Conservation (phyloP, 2,113 vertebrate genomes). For the Rhinolophus ferrumequinum region DNA sequence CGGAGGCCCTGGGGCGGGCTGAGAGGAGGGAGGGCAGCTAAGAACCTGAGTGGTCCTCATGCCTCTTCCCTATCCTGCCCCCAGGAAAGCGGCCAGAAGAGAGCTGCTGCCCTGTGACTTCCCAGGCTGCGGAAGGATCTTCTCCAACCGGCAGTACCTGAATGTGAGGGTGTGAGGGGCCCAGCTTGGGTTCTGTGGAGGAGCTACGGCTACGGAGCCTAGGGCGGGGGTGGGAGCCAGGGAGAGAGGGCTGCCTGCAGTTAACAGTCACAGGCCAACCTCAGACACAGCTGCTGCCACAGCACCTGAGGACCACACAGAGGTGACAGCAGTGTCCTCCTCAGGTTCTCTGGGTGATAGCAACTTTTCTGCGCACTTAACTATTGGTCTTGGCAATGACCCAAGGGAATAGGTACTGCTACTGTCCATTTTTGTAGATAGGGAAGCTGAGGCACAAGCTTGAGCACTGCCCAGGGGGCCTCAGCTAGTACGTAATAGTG, state of each 20-base stretch:
- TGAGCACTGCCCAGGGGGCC: not conserved
- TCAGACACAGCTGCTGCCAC: too few relatives aligned
- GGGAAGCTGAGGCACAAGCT: not conserved
- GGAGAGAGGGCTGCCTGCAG: not conserved
- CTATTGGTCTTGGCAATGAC: not conserved
- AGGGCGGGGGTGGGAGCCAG: too few relatives aligned
- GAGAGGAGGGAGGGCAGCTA: not conserved
- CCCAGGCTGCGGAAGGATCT: conserved; percentile 89
- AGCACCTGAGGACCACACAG: too few relatives aligned
- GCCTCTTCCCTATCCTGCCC: not conserved
- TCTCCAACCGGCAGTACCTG: conserved; percentile 90
- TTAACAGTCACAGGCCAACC: not conserved
- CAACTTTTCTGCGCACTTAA: not conserved
- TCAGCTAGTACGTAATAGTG: not conserved
- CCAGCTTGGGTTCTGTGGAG: not conserved
- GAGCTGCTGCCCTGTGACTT: conserved; percentile 90
- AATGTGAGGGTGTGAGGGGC: conserved; percentile 88
- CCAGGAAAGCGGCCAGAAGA: conserved; percentile 87
- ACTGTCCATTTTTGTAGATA: not conserved
- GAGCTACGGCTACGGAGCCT: not conserved
- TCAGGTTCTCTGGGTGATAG: not conserved
- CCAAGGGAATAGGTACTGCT: not conserved
- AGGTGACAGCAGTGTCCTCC: too few relatives aligned
- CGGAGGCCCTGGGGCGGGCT: not conserved
- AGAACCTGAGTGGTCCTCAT: not conserved